Conservation (phyloP, 2,113 vertebrate species). For the Sialia sialis region DNA sequence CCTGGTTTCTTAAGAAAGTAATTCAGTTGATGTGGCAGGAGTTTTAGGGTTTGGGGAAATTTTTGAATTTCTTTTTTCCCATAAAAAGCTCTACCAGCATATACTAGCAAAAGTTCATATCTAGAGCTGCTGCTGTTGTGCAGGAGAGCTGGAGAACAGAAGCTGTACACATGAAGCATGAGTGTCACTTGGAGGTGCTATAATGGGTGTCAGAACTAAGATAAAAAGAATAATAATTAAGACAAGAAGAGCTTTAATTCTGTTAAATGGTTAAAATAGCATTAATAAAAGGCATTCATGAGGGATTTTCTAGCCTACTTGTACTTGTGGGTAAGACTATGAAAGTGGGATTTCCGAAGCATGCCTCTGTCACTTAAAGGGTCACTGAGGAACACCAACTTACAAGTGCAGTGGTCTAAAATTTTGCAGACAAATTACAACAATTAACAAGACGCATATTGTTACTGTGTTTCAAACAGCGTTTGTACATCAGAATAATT, state of each 20-base stretch:
- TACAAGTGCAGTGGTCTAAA: not conserved
- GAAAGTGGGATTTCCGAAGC: not conserved
- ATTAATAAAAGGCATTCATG: not conserved
- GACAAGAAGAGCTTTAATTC: not conserved
- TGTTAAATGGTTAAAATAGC: not conserved
- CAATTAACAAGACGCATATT: not conserved
- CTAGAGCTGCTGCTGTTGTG: not conserved
- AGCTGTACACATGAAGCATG: not conserved
- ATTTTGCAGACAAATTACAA: not conserved
- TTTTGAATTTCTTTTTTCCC: not conserved
- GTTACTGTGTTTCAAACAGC: not conserved
- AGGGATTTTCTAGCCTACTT: not conserved
- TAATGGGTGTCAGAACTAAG: not conserved
- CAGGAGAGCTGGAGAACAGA: not conserved
- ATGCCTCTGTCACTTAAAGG: not conserved
- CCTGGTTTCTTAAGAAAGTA: not conserved
- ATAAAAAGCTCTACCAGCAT: not conserved
- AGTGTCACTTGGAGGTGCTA: not conserved
- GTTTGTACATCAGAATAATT: not conserved
- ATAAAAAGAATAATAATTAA: slow-evolving; percentile 9
- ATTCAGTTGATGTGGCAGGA: not conserved
- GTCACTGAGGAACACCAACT: not conserved
- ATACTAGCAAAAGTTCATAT: not conserved
- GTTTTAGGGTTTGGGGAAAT: not conserved
- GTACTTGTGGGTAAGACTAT: not conserved